Evolutionary conservation across 1,140 invertebrate species (phyloP), one percentile per base, ranked within the genome.

Genomic region (Drosophila mauritiana): DNA sequence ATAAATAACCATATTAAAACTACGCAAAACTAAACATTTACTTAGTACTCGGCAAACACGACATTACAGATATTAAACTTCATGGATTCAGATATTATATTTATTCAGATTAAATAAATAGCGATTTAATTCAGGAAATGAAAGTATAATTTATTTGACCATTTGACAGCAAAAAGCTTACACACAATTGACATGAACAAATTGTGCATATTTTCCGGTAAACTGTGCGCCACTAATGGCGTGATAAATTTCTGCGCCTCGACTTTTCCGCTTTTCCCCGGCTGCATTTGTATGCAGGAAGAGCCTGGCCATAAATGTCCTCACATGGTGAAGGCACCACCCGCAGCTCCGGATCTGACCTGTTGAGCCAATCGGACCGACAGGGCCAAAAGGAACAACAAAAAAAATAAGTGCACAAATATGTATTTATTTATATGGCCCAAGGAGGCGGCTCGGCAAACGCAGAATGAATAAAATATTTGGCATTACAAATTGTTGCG

Each of bases 401-500:
- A 17, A 0, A 17, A 73, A 78, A 75, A 69, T 78, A 79, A 83
- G 78, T 83, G 61, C 73, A 68, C 46, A 80, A 77, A 74, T 83
- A 84, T 76, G 52, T 84, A 80, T 88, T 88, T 88, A 86, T 86
- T 76, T 88, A 68, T 64, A 65, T 58, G 70, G 69, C 40, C 58
- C 58, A 79, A 76, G 78, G 58, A 57, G 79, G 54, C 43, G 48
- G 48, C 49, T 12, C 42, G 40, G 49, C 74, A 80, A 80, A 79
- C 80, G 81, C 55, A 51, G 52, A 67, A 85, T 85, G 79, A 85
- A 85, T 85, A 85, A 88, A 88, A 88, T 89, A 77, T 76, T 89
- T 89, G 76, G 80, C 84, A 89, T 89, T 84, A 89, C 84, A 88
- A 88, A 84, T 88, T 88, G 84, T 89, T 84, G 84, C 80, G 84